Conservation (phyloP, 2,797 vertebrate genomes). For the Petrocephalus sullivani region DNA sequence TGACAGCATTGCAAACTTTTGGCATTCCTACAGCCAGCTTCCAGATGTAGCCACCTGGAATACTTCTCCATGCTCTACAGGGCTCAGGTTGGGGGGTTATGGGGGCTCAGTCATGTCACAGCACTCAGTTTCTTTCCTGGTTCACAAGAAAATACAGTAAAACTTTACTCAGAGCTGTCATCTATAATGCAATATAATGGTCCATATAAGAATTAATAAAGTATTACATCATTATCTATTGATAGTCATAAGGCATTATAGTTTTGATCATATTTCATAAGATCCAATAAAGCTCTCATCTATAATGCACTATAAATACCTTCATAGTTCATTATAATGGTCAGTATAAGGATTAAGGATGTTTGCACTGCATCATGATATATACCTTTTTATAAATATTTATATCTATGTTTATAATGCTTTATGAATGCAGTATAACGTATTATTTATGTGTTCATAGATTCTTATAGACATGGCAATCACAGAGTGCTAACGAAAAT, state of each 20-base stretch:
- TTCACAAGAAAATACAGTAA: not conserved
- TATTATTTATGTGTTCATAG: not conserved
- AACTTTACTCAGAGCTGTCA: not conserved
- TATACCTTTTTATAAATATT: not conserved
- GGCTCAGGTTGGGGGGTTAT: not conserved
- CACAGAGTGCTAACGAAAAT: not conserved
- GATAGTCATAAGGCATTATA: not conserved
- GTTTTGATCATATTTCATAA: not conserved
- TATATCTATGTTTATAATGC: not conserved
- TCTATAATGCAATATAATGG: not conserved
- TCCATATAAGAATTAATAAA: not conserved
- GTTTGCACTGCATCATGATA: not conserved
- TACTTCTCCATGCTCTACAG: not conserved
- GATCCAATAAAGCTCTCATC: not conserved
- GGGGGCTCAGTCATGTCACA: not conserved
- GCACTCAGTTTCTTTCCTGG: not conserved
- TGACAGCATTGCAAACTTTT: not conserved
- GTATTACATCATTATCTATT: not conserved
- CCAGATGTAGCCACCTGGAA: not conserved
- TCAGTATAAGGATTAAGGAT: no score
- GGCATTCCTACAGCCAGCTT: not conserved
- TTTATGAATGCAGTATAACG: not conserved
- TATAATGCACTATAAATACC: not conserved
- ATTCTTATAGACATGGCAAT: no score
- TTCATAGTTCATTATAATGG: not conserved